These are phyloP conservation scores for Vesta saturnalis DNA, from an alignment of 2,888 invertebrate genomes.

Conservation along the genomic window DNA sequence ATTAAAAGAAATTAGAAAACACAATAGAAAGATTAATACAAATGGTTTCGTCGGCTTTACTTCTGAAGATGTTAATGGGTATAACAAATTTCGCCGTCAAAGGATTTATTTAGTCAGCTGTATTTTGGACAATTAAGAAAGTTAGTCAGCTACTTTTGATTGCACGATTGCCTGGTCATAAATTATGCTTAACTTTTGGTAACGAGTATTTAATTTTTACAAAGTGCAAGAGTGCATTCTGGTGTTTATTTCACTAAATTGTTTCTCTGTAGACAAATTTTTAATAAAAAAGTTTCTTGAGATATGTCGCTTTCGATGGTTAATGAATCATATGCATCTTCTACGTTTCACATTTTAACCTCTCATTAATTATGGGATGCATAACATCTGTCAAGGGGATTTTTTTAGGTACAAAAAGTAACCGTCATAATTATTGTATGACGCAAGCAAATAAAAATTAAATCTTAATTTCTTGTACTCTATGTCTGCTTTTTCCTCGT, in stretches of 20 bases:
- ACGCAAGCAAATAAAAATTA: conserved; percentile 35
- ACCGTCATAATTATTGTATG: conserved; percentile 32
- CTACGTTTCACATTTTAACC: conserved; percentile 8
- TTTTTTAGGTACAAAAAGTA: conserved; percentile 12
- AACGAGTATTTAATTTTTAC: background rate
- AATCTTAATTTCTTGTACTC: conserved; percentile 34
- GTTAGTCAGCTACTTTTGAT: conserved; percentile 38
- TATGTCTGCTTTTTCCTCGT: conserved; percentile 26
- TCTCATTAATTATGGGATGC: conserved; percentile 22
- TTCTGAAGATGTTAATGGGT: conserved; percentile 33
- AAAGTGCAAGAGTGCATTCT: conserved; percentile 7
- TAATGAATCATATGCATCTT: conserved; percentile 13
- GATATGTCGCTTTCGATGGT: conserved; percentile 8
- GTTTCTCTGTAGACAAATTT: conserved; percentile 14
- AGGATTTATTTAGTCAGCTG: conserved; percentile 58
- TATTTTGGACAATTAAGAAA: conserved; percentile 57
- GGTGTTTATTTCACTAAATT: conserved; percentile 13
- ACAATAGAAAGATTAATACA: conserved; percentile 39
- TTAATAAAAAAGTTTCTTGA: background rate
- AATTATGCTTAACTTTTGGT: conserved; percentile 31
- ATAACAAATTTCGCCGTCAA: conserved; percentile 53
- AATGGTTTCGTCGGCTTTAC: conserved; percentile 31
- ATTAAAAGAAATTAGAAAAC: conserved; percentile 37
- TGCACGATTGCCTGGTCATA: conserved; percentile 36
- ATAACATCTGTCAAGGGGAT: conserved; percentile 20